Base-by-base conservation (phyloP, 2,113 vertebrate genomes). In the Himantopus leucocephalus region DNA sequence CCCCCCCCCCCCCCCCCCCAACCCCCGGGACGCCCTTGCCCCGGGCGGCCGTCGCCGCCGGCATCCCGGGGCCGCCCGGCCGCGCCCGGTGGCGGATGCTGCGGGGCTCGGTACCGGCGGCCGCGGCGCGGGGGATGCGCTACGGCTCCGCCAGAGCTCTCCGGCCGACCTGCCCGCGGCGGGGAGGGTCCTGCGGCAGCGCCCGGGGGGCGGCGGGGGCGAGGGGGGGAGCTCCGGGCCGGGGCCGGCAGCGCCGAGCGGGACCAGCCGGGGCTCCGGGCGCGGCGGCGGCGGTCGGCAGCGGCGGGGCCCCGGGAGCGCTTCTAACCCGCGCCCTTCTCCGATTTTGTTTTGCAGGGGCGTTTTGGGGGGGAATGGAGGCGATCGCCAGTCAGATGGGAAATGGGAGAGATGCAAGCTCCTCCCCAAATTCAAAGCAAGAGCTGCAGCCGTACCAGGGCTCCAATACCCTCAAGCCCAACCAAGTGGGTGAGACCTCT, bases 401-500 rank as follows among this genome's bases (percentile, higher is more conserved):
- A 96, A 98, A 98, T 80, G 99, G 98, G 93, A 98, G 99, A 96
- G 99, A 99, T 90, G 96, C 98, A 98, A 98, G 98, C 98, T 99
- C 99, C 92, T 98, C 99, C 82, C 99, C 99, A 72, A 98, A 96
- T 96, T 98, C 98, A 26, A 99, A 99, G 97, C 99, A 98, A 95
- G 99, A 99, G 97, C 97, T 99, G 70, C 98, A 98, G 97, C 97
- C 98, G 35, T 99, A 99, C 96, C 98, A 99, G 37, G 97, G 98
- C 88, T 97, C 98, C 98, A 98, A 97, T 97, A 97, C 98, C 90
- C 98, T 99, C 87, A 99, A 99, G 89, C 99, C 99, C 41, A 99
- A 99, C 97, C 99, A 99, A 96, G 99, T 99, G 97, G 99, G 99
- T 45, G 99, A 99, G 98, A 99, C 99, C 52, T 98, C 98, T 24